These are phyloP conservation scores for Lophotriccus pileatus DNA, from an alignment of 2,797 vertebrate genomes.

Conservation along the genomic window DNA sequence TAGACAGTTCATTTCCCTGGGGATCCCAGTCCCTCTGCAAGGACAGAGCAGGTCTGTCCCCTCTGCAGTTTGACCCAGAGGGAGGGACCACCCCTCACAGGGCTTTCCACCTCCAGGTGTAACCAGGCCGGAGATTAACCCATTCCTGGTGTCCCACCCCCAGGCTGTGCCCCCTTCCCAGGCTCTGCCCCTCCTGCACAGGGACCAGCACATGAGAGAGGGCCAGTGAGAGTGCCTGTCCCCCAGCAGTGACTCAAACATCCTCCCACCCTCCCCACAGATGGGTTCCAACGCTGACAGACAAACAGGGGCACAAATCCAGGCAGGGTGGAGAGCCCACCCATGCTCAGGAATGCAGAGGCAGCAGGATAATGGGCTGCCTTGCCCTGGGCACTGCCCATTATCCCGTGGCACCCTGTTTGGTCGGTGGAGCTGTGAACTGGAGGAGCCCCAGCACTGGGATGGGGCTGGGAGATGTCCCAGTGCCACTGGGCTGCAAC, in stretches of 20 bases:
- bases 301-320: neutral
- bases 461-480: neutral
- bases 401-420: neutral
- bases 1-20: neutral
- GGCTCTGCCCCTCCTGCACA: neutral
- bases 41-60: fast-evolving
- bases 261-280: neutral
- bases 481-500: neutral
- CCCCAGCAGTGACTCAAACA: neutral
- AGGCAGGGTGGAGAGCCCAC: neutral
- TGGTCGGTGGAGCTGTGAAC: neutral
- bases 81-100: fast-evolving
- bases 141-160: neutral
- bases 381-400: neutral
- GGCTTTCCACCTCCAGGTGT: neutral
- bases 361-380: neutral
- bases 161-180: neutral
- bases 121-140: fast-evolving
- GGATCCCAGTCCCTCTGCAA: neutral
- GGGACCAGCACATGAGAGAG: neutral
- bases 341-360: neutral
- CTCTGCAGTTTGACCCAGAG: neutral
- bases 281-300: neutral
- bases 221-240: neutral
- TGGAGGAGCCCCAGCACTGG: neutral